A percentile compares a stretch with the other conserved stretches of the same genome.
These are phyloP conservation scores for Apotomis capreana DNA, from an alignment of 2,888 invertebrate species.

Conservation along the genomic window DNA sequence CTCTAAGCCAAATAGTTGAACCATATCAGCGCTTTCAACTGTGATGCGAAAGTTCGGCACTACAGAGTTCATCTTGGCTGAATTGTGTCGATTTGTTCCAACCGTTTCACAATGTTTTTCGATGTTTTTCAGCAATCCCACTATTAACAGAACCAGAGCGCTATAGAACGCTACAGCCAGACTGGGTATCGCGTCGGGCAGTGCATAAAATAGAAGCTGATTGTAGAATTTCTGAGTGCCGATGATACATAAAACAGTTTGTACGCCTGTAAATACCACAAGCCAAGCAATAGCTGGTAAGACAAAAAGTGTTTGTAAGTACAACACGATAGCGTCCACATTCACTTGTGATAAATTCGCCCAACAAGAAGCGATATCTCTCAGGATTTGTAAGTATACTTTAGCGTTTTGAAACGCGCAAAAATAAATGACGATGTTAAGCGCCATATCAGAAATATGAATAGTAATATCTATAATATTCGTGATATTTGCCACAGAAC, in stretches of 20 bases:
- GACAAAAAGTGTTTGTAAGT: background rate
- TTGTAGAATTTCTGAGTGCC: background rate
- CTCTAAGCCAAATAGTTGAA: background rate
- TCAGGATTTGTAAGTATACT: background rate
- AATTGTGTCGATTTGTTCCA: background rate
- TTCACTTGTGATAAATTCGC: background rate
- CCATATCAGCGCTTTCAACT: too few relatives aligned
- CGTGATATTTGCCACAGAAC: background rate
- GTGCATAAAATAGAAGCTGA: background rate
- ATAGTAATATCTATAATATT: background rate
- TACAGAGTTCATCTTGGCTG: too few relatives aligned
- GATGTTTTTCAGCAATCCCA: conserved; percentile 6
- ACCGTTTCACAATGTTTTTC: conserved; percentile 3
- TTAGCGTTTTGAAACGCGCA: conserved; percentile 6
- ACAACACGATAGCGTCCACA: background rate
- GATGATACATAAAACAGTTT: background rate
- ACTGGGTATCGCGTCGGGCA: conserved; percentile 13
- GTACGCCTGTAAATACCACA: background rate
- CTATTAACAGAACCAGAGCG: background rate
- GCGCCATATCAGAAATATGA: too few relatives aligned
- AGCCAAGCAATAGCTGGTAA: conserved; percentile 1
- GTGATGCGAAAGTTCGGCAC: background rate
- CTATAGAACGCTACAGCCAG: too few relatives aligned
- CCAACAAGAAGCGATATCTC: conserved; percentile 3
- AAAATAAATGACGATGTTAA: conserved; percentile 3